phyloP scores from a whole-genome alignment of 2,888 invertebrate species.

The Globia sparganii region DNA sequence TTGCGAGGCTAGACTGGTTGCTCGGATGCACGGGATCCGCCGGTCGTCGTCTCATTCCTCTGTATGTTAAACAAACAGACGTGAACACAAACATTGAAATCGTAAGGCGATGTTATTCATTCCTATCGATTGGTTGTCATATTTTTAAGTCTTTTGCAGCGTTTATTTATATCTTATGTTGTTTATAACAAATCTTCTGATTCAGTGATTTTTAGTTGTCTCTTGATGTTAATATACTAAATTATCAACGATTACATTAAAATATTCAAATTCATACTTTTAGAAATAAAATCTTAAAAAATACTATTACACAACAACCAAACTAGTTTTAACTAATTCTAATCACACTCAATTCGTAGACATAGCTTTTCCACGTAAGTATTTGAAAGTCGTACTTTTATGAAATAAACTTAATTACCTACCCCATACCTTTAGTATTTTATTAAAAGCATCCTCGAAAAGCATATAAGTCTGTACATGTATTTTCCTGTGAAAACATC shows the following conservation, averaged over 20 bases:
- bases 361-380: neutral
- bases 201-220: neutral
- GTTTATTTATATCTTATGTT: slow-evolving; percentile 51
- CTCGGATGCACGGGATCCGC: slow-evolving; percentile 65
- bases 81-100: slow-evolving; percentile 82
- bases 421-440: slow-evolving; percentile 35
- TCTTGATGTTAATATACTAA: neutral
- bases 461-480: slow-evolving; percentile 58
- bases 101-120: slow-evolving; percentile 81
- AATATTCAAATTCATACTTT: neutral
- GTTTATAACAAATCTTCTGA: slow-evolving; percentile 30
- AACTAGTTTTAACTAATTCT: neutral
- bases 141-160: slow-evolving; percentile 60
- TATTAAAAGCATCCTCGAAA: slow-evolving; percentile 54
- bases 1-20: slow-evolving; percentile 70
- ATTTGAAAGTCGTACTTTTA: neutral
- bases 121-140: slow-evolving; percentile 77
- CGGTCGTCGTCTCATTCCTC: slow-evolving; percentile 76
- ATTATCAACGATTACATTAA: neutral
- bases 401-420: slow-evolving; percentile 35
- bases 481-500: slow-evolving; percentile 71
- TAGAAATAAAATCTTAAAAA: neutral
- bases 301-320: neutral
- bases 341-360: neutral
- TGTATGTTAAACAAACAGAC: slow-evolving; percentile 83